Percentiles rank a stretch among this genome's conserved stretches.
These are phyloP conservation scores for Oreortyx pictus DNA, from an alignment of 2,797 vertebrate genomes.

Conservation along the genomic window DNA sequence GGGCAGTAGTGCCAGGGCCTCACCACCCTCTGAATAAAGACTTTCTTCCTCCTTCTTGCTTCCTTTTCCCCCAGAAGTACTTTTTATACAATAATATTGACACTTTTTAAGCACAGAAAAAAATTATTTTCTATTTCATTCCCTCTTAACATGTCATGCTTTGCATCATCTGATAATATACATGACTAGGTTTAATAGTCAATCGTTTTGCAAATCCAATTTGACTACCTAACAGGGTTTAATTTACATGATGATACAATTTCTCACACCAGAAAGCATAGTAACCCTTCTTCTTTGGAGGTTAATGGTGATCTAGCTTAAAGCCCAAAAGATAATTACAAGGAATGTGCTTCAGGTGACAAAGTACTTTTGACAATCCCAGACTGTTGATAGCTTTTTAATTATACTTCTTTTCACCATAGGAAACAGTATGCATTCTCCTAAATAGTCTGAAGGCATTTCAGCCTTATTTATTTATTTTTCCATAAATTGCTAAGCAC, in stretches of 20 bases:
- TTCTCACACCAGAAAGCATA: slow-evolving; percentile 81
- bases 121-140: neutral
- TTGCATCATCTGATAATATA: slow-evolving; percentile 74
- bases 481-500: slow-evolving; percentile 62
- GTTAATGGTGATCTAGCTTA: slow-evolving; percentile 81
- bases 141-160: slow-evolving; percentile 40
- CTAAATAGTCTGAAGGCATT: slow-evolving; percentile 66
- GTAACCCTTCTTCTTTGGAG: slow-evolving; percentile 77
- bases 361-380: slow-evolving; percentile 79
- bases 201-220: slow-evolving; percentile 79
- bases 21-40: too few species aligned
- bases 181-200: slow-evolving; percentile 75
- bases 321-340: slow-evolving; percentile 80
- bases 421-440: slow-evolving; percentile 57
- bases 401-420: slow-evolving; percentile 73
- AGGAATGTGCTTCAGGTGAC: slow-evolving; percentile 78
- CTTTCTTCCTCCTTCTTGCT: neutral
- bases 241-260: slow-evolving; percentile 81
- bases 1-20: neutral
- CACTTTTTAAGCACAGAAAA: slow-evolving; percentile 16
- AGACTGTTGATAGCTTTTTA: slow-evolving; percentile 79
- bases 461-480: slow-evolving; percentile 63
- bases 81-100: neutral
- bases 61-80: accelerated
- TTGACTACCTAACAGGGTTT: slow-evolving; percentile 77